Evolutionary conservation across 2,888 invertebrate species (phyloP).

Genomic region (Sympetrum striolatum): DNA sequence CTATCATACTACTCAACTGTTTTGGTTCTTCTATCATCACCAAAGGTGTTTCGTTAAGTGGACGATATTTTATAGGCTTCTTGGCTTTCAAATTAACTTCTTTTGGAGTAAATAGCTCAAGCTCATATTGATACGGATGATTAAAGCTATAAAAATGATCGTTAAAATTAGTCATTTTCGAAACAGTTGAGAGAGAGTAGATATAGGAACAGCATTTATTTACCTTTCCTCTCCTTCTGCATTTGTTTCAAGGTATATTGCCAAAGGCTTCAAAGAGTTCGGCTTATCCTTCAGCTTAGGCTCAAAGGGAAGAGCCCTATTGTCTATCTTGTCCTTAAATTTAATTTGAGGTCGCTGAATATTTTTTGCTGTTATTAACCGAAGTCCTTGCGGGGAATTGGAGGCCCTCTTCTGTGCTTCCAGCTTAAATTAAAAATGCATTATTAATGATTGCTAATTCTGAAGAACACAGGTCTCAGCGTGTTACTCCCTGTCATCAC

Average conservation of each 20-base stretch:
- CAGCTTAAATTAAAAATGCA: background rate
- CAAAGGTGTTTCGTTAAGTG: conserved; percentile 70
- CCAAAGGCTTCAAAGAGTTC: conserved; percentile 82
- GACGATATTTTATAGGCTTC: conserved; percentile 59
- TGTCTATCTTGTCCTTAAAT: conserved; percentile 87
- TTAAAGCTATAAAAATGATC: conserved; percentile 67
- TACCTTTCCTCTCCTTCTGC: conserved; percentile 64
- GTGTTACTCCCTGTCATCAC: too few species aligned
- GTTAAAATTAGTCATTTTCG: background rate
- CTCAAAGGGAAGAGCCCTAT: conserved; percentile 77
- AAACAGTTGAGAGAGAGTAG: background rate
- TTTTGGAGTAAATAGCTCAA: conserved; percentile 73
- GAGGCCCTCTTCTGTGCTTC: background rate
- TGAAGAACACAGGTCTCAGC: background rate
- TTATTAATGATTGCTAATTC: background rate
- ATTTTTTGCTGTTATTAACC: conserved; percentile 73
- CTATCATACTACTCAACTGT: conserved; percentile 70
- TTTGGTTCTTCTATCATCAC: conserved; percentile 71
- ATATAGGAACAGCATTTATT: background rate
- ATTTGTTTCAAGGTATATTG: conserved; percentile 73
- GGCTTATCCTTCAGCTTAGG: conserved; percentile 88
- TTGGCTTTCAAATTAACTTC: conserved; percentile 62
- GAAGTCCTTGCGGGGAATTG: conserved; percentile 55
- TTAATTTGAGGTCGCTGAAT: conserved; percentile 81
- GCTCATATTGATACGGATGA: conserved; percentile 89